Conservation (phyloP, 2,113 vertebrate species). For the Brienomyrus brachyistius region DNA sequence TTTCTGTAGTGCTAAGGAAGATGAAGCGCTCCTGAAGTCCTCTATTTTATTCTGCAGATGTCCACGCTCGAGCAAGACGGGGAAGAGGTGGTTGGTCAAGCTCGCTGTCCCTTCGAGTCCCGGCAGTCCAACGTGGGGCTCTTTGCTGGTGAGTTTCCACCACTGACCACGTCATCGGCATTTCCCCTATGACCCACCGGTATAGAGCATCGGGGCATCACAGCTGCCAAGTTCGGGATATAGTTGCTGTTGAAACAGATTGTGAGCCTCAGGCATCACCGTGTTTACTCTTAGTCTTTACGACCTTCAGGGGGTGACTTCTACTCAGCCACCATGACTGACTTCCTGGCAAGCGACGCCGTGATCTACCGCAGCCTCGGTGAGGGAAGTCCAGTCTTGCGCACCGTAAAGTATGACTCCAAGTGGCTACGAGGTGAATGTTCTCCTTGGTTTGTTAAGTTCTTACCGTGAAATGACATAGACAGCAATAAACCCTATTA, state of each 20-base stretch:
- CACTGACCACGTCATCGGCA: neutral
- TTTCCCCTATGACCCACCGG: neutral
- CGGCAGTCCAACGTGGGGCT: constrained; percentile 75
- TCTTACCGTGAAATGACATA: neutral
- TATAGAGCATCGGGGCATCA: neutral
- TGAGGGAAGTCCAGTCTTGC: constrained; percentile 61
- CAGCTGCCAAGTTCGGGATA: neutral
- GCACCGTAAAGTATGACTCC: constrained; percentile 84
- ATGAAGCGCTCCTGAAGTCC: neutral
- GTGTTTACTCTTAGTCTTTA: neutral
- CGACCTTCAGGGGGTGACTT: constrained; percentile 66
- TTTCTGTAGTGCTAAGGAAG: neutral
- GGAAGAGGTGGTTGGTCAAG: constrained; percentile 76
- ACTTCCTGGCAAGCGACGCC: constrained; percentile 81
- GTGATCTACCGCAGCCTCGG: constrained; percentile 83
- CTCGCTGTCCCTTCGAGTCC: constrained; percentile 83
- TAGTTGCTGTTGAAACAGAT: neutral
- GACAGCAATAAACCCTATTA: neutral
- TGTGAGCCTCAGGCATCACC: neutral
- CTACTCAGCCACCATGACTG: constrained; percentile 80
- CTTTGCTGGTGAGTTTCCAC: constrained; percentile 67
- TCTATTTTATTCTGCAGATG: constrained; percentile 41
- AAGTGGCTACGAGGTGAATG: constrained; percentile 78
- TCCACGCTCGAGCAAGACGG: constrained; percentile 67
- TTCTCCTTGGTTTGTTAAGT: neutral